Evolutionary conservation across 2,113 vertebrate genomes (phyloP).

Genomic region (Pedionomus torquatus): DNA sequence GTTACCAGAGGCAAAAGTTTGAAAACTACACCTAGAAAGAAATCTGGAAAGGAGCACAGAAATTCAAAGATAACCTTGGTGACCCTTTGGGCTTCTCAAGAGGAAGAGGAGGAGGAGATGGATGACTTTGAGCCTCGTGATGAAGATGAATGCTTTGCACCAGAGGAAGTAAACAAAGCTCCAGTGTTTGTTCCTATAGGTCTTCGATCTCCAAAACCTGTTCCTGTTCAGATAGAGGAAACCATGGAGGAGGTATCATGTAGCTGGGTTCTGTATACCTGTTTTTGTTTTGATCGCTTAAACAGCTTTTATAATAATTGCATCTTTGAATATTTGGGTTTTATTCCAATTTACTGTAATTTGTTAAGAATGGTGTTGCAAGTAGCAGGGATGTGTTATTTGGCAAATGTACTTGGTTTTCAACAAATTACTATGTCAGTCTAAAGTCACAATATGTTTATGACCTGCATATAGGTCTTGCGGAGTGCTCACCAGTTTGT

Average conservation of each 20-base stretch:
- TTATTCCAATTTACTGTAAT: background rate
- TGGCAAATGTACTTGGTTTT: background rate
- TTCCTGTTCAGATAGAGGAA: slow-evolving; percentile 85
- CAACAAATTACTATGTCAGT: background rate
- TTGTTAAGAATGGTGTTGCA: background rate
- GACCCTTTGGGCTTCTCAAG: slow-evolving; percentile 83
- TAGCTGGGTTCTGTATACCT: background rate
- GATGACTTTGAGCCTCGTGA: slow-evolving; percentile 77
- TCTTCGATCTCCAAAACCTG: slow-evolving; percentile 80
- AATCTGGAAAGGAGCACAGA: slow-evolving; percentile 59
- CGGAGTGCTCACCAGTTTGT: background rate
- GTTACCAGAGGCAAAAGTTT: slow-evolving; percentile 55
- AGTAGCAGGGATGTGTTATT: background rate
- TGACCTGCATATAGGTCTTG: background rate
- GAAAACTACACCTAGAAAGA: slow-evolving; percentile 58
- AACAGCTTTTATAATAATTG: background rate
- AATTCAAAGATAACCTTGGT: slow-evolving; percentile 79
- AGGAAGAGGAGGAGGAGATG: slow-evolving; percentile 72
- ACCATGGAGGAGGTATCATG: slow-evolving; percentile 88
- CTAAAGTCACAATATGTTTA: background rate
- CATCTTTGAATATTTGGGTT: background rate
- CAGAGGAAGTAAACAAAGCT: slow-evolving; percentile 82
- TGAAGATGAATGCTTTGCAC: slow-evolving; percentile 74
- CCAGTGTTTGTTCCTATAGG: slow-evolving; percentile 86
- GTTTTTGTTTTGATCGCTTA: background rate